Percentiles rank a stretch among this genome's conserved stretches.
phyloP scores from a whole-genome alignment of 2,888 invertebrate species.

The Ganaspis brasiliensis region DNA sequence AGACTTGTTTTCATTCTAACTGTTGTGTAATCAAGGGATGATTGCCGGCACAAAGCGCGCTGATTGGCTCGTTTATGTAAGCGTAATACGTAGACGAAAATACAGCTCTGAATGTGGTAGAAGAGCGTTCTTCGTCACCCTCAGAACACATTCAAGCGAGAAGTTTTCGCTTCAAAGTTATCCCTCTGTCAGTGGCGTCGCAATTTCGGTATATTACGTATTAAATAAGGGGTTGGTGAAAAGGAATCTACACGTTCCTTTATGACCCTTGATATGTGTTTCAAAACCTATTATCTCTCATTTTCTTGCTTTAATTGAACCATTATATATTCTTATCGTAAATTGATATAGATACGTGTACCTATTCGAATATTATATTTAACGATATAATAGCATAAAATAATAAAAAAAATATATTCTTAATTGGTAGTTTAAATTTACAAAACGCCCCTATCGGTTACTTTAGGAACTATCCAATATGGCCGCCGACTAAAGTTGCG shows the following conservation, averaged over 20 bases:
- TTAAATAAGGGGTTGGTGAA: conserved; percentile 20
- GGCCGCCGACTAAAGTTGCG: too few relatives aligned
- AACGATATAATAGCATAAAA: too few relatives aligned
- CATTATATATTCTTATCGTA: not conserved
- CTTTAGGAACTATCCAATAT: too few relatives aligned
- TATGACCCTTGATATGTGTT: not conserved
- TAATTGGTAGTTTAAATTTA: too few relatives aligned
- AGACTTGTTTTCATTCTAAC: conserved; percentile 68
- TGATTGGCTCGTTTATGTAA: conserved; percentile 78
- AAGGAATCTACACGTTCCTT: conserved; percentile 9
- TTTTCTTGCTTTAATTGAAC: conserved; percentile 5
- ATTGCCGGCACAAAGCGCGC: conserved; percentile 74
- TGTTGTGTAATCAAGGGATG: conserved; percentile 73
- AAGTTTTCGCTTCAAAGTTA: conserved; percentile 39
- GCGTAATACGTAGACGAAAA: conserved; percentile 62
- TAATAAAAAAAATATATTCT: too few relatives aligned
- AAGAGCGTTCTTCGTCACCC: conserved; percentile 44
- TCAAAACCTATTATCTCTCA: not conserved
- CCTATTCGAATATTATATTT: too few relatives aligned
- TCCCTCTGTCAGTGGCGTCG: conserved; percentile 35
- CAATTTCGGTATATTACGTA: conserved; percentile 15
- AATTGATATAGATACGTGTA: too few relatives aligned
- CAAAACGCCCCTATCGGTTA: too few relatives aligned
- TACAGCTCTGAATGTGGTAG: conserved; percentile 47
- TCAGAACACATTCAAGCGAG: conserved; percentile 55